Percentiles rank a stretch among this genome's conserved stretches.
These are phyloP conservation scores for Eupithecia subumbrata DNA, from an alignment of 2,888 invertebrate species.

Conservation along the genomic window DNA sequence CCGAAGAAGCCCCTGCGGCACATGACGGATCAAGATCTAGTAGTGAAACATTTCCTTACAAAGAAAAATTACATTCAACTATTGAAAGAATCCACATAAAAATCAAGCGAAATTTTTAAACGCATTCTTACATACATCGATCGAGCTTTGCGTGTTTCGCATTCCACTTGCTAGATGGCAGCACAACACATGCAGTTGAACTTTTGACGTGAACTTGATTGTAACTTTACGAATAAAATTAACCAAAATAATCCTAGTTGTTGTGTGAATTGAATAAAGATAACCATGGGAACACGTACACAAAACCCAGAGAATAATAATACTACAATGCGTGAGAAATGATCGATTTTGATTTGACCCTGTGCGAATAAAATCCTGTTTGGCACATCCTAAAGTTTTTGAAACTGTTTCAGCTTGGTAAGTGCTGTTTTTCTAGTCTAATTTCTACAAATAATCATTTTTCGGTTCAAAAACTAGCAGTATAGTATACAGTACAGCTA, in stretches of 20 bases:
- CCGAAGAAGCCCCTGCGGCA: conserved; percentile 53
- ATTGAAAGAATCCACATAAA: conserved; percentile 53
- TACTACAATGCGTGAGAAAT: conserved; percentile 66
- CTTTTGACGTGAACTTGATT: conserved; percentile 83
- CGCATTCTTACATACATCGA: conserved; percentile 64
- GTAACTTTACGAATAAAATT: conserved; percentile 75
- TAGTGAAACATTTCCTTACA: conserved; percentile 64
- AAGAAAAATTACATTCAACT: conserved; percentile 62
- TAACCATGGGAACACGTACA: conserved; percentile 65
- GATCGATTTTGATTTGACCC: conserved; percentile 56
- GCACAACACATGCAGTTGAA: conserved; percentile 65
- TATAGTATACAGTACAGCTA: too few species aligned
- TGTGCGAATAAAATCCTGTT: conserved; percentile 51
- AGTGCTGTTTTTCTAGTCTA: conserved; percentile 40
- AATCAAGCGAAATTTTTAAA: conserved; percentile 42
- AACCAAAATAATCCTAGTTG: conserved; percentile 81
- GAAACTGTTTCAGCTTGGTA: conserved; percentile 45
- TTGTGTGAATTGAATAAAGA: conserved; percentile 73
- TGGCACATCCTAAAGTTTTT: conserved; percentile 46
- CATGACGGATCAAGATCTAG: conserved; percentile 63
- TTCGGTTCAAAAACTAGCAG: not conserved
- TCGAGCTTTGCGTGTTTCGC: conserved; percentile 70
- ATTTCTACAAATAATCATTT: not conserved
- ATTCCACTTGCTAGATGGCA: conserved; percentile 74
- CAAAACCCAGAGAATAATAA: conserved; percentile 60